phyloP scores from a whole-genome alignment of 1,140 invertebrate genomes.

The Calephelis virginiensis region DNA sequence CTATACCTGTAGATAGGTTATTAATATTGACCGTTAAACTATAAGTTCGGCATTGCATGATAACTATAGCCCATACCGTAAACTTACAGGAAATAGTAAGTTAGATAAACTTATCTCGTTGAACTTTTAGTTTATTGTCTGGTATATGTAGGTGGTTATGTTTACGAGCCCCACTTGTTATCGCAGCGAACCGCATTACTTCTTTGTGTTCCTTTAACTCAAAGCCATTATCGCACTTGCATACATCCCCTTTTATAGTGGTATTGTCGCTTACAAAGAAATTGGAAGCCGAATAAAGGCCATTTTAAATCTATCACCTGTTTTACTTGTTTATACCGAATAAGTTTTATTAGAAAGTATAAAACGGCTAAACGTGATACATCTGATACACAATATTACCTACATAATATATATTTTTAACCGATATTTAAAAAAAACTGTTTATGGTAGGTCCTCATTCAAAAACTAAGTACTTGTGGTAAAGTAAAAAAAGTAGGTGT shows the following conservation, averaged over 20 bases:
- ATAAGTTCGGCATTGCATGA: background rate
- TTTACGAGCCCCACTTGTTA: constrained; percentile 11
- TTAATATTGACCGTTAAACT: too few relatives aligned
- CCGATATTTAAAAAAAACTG: too few relatives aligned
- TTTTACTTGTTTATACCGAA: constrained; percentile 47
- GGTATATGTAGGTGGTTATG: constrained; percentile 5
- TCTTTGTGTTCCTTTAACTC: constrained; percentile 38
- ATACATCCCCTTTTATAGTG: constrained; percentile 53
- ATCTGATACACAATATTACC: too few relatives aligned
- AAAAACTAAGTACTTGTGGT: too few relatives aligned
- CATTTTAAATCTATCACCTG: constrained; percentile 54
- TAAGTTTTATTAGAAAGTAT: too few relatives aligned
- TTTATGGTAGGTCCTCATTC: too few relatives aligned
- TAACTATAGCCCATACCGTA: background rate
- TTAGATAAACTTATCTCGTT: background rate
- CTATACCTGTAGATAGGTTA: too few relatives aligned
- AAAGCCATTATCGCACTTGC: constrained; percentile 53
- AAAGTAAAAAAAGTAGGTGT: too few relatives aligned
- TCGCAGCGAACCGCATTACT: constrained; percentile 26
- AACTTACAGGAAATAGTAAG: background rate
- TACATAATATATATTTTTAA: too few relatives aligned
- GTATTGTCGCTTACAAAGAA: constrained; percentile 62
- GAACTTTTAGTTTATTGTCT: background rate
- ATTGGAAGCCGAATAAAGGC: constrained; percentile 63
- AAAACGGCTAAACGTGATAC: too few relatives aligned